phyloP scores from a whole-genome alignment of 1,140 invertebrate species.

The Apis mellifera region Amel_HAv3.1 CM009935.2:1335001-1335500 shows the following conservation, averaged over 20 bases:
- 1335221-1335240: conserved; percentile 12
- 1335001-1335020: conserved; percentile 51
- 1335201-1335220: too few species aligned
- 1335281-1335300: background rate
- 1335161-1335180: conserved; percentile 26
- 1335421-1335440: too few species aligned
- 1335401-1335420: too few species aligned
- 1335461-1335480: too few species aligned
- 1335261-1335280: background rate
- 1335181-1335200: conserved; percentile 2
- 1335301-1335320: background rate
- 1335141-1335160: conserved; percentile 22
- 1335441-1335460: too few species aligned
- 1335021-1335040: conserved; percentile 27
- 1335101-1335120: conserved; percentile 52
- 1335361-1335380: too few species aligned
- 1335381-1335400: too few species aligned
- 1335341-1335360: background rate
- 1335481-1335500: too few species aligned
- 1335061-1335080: conserved; percentile 49
- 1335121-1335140: conserved; percentile 58
- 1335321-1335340: background rate
- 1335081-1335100: conserved; percentile 44
- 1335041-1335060: background rate
- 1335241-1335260: conserved; percentile 20